Evolutionary conservation across 2,797 vertebrate genomes (phyloP).

Genomic region (Phylloscopus collybita): DNA sequence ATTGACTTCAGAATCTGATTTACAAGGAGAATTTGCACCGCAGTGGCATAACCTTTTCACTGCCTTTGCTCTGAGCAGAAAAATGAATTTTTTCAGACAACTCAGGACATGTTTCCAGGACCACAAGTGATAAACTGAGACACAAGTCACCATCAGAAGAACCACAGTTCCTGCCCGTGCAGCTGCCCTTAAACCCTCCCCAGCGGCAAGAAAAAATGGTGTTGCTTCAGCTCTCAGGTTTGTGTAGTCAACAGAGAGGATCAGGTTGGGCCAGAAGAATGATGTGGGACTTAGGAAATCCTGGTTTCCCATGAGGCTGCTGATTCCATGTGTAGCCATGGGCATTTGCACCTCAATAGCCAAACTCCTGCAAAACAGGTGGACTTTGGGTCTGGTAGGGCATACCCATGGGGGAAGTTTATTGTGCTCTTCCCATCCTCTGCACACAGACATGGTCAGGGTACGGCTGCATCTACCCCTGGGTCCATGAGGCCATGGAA

Average conservation of each 20-base stretch:
- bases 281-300: not conserved
- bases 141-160: not conserved
- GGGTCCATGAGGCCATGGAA: not conserved
- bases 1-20: constrained; percentile 28
- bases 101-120: not conserved
- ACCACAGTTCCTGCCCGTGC: not conserved
- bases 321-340: not conserved
- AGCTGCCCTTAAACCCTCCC: not conserved
- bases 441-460: not conserved
- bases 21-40: not conserved
- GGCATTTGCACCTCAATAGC: not conserved
- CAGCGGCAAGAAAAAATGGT: not conserved
- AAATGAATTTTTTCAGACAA: constrained; percentile 46
- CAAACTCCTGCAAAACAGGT: not conserved
- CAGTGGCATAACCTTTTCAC: constrained; percentile 55
- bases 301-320: not conserved
- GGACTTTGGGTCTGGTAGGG: not conserved
- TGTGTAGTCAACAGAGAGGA: not conserved
- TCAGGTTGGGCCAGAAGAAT: not conserved
- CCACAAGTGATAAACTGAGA: constrained; percentile 34
- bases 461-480: not conserved
- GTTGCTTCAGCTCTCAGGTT: not conserved
- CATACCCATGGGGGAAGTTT: not conserved
- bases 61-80: constrained; percentile 20
- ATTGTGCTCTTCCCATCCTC: not conserved